phyloP scores from a whole-genome alignment of 2,797 vertebrate species.

The Limnodromus scolopaceus region DNA sequence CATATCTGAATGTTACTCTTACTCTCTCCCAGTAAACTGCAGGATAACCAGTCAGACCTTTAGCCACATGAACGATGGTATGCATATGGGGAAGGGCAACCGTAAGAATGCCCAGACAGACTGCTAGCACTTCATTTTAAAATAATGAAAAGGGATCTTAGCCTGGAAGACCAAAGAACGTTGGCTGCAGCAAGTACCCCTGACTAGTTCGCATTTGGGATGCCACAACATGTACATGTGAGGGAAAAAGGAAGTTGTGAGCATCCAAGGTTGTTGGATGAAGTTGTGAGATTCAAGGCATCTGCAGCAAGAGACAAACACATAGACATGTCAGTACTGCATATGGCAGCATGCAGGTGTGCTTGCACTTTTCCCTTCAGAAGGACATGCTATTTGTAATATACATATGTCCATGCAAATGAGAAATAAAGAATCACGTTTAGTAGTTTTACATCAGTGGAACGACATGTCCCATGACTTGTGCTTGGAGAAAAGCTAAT shows the following conservation, averaged over 20 bases:
- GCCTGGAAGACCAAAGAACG: background rate
- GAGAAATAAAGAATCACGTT: background rate
- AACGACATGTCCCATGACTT: background rate
- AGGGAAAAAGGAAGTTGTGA: background rate
- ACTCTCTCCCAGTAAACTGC: background rate
- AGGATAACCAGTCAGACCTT: background rate
- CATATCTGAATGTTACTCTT: background rate
- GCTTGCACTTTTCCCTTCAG: background rate
- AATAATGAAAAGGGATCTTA: background rate
- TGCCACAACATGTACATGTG: rapidly evolving
- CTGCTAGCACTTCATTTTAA: background rate
- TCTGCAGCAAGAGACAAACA: background rate
- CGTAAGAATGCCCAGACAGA: background rate
- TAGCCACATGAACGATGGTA: rapidly evolving
- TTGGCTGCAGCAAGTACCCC: background rate
- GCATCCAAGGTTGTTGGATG: background rate
- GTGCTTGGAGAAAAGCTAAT: background rate
- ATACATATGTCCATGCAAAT: background rate
- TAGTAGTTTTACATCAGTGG: background rate
- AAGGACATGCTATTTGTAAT: background rate
- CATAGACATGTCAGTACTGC: background rate
- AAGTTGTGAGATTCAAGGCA: background rate
- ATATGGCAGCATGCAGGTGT: background rate
- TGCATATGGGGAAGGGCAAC: background rate
- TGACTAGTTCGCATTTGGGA: rapidly evolving